Conservation (phyloP, 2,797 vertebrate genomes). For the Mionectes olivaceus region DNA sequence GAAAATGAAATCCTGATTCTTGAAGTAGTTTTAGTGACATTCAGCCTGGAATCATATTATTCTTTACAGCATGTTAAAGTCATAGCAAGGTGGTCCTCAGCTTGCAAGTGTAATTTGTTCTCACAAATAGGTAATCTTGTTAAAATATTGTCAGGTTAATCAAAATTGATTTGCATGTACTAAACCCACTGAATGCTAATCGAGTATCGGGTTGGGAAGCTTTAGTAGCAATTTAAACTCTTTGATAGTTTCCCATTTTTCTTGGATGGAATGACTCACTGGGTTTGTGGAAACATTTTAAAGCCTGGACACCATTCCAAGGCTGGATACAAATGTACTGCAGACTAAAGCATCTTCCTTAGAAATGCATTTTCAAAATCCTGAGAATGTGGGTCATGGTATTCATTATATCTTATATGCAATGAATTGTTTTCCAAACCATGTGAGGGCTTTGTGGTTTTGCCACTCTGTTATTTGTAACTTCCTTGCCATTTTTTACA, state of each 20-base stretch:
- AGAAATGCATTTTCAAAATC: neutral
- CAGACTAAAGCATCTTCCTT: neutral
- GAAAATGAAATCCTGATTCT: constrained; percentile 61
- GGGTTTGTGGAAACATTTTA: neutral
- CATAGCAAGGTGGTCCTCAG: constrained; percentile 61
- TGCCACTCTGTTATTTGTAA: neutral
- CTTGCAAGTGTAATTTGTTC: constrained; percentile 69
- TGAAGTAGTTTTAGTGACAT: constrained; percentile 6
- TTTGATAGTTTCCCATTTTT: constrained; percentile 1
- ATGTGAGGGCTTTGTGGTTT: constrained; percentile 1
- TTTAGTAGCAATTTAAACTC: neutral
- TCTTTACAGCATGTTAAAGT: constrained; percentile 58
- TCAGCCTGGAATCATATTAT: constrained; percentile 59
- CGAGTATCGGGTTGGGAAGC: neutral
- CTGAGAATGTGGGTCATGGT: neutral
- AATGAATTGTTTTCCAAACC: neutral
- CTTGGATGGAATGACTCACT: neutral
- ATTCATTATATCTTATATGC: neutral
- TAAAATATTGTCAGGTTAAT: constrained; percentile 77
- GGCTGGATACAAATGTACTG: neutral
- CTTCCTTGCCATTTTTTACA: neutral
- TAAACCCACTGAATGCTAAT: constrained; percentile 68
- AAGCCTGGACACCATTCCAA: neutral
- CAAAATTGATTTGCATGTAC: constrained; percentile 74
- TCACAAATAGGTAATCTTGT: constrained; percentile 71